Evolutionary conservation across 2,888 invertebrate species (phyloP).

Genomic region (Thecophora atra): DNA sequence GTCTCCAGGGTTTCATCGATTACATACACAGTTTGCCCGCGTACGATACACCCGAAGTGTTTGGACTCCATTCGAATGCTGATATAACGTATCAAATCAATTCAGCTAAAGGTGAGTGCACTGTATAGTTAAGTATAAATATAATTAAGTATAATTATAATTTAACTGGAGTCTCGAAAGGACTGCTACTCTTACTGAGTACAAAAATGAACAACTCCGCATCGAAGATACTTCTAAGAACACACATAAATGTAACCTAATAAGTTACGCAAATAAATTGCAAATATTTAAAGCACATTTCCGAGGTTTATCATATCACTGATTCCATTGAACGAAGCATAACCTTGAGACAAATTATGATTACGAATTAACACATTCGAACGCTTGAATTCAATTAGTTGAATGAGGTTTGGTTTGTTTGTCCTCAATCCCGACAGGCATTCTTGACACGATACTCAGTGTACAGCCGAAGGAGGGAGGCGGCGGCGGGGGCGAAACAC

Average conservation of each 20-base stretch:
- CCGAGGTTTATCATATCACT: too few relatives aligned
- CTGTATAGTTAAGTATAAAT: neutral
- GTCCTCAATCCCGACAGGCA: conserved; percentile 65
- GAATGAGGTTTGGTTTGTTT: too few relatives aligned
- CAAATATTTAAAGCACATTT: too few relatives aligned
- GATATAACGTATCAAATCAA: conserved; percentile 98
- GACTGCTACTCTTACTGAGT: too few relatives aligned
- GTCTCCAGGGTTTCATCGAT: conserved; percentile 81
- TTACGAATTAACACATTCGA: neutral
- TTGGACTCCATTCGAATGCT: conserved; percentile 95
- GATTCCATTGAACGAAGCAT: neutral
- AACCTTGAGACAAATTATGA: neutral
- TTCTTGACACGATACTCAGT: conserved; percentile 91
- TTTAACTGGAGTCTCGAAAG: too few relatives aligned
- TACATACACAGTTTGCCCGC: conserved; percentile 86
- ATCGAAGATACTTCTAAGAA: too few relatives aligned
- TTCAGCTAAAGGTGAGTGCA: conserved; percentile 81
- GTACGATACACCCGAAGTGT: conserved; percentile 93
- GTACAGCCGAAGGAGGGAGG: conserved; percentile 98
- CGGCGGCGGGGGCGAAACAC: conserved; percentile 87
- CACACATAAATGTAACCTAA: too few relatives aligned
- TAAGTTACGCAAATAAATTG: too few relatives aligned
- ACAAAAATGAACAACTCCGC: too few relatives aligned
- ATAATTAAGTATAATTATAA: too few relatives aligned
- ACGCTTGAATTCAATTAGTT: neutral